These are phyloP conservation scores for Monochamus alternatus DNA, from an alignment of 2,888 invertebrate genomes.

Conservation along the genomic window DNA sequence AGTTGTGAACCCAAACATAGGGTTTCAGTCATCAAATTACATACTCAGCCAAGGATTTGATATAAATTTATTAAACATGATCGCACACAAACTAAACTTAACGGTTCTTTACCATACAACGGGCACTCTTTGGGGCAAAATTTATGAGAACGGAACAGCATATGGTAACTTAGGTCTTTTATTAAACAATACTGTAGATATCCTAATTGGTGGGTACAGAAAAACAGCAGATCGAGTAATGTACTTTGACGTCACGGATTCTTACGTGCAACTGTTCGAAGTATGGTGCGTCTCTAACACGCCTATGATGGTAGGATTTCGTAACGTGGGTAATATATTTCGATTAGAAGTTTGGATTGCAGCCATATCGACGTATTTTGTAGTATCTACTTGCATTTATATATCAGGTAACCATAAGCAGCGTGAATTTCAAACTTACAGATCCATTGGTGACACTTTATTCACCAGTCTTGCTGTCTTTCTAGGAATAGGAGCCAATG, in stretches of 20 bases:
- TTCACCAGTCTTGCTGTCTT: not conserved
- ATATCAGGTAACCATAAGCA: not conserved
- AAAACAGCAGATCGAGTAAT: not conserved
- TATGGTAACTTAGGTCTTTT: not conserved
- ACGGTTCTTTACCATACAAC: not conserved
- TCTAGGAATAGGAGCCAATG: slow-evolving; percentile 8
- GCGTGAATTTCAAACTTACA: not conserved
- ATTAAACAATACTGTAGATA: not conserved
- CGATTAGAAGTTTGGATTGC: not conserved
- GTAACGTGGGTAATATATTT: not conserved
- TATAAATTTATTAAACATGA: not conserved
- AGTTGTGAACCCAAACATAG: not conserved
- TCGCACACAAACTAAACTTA: not conserved
- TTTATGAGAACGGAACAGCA: not conserved
- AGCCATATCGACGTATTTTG: not conserved
- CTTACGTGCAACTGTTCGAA: not conserved
- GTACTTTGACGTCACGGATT: not conserved
- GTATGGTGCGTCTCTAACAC: not conserved
- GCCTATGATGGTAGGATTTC: not conserved
- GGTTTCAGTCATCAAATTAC: not conserved
- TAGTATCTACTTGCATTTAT: slow-evolving; percentile 1
- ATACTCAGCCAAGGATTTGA: not conserved
- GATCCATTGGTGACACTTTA: not conserved
- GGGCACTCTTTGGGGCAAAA: not conserved
- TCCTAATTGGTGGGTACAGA: not conserved